Evolutionary conservation across 2,888 invertebrate genomes (phyloP).

Genomic region (Dimorphilus gyrociliatus): DNA sequence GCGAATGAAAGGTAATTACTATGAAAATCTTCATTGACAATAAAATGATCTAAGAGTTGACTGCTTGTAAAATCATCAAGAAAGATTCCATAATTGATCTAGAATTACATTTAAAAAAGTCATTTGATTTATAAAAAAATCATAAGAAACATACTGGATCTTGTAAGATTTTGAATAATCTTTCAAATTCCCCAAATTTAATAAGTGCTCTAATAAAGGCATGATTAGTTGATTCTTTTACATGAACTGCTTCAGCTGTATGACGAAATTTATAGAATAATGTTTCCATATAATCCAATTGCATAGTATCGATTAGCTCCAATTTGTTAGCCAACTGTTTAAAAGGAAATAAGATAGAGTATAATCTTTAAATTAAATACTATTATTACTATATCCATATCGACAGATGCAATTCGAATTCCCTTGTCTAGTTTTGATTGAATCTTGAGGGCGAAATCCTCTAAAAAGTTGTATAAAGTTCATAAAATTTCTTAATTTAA

Average conservation of each 20-base stretch:
- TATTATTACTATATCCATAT: constrained; percentile 54
- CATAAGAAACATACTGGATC: constrained; percentile 44
- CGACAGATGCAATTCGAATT: constrained; percentile 54
- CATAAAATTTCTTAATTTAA: background rate
- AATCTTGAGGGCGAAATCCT: constrained; percentile 53
- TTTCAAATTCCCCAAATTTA: constrained; percentile 43
- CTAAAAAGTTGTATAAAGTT: constrained; percentile 26
- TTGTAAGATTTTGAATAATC: constrained; percentile 54
- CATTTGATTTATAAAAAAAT: constrained; percentile 8
- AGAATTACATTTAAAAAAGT: constrained; percentile 27
- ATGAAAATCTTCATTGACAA: constrained; percentile 50
- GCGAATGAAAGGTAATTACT: constrained; percentile 21
- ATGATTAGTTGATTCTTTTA: constrained; percentile 62
- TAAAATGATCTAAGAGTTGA: constrained; percentile 58
- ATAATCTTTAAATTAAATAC: constrained; percentile 6
- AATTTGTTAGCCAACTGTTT: constrained; percentile 52
- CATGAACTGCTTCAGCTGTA: constrained; percentile 52
- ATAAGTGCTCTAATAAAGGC: constrained; percentile 49
- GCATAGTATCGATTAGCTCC: constrained; percentile 48
- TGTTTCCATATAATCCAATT: constrained; percentile 44
- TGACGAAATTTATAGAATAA: constrained; percentile 45
- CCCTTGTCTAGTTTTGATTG: constrained; percentile 50
- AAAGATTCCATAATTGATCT: constrained; percentile 66
- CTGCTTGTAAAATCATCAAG: constrained; percentile 64
- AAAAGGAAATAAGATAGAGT: background rate